Base-by-base conservation (phyloP, 2,888 invertebrate genomes). In the Molanna angustata region DNA sequence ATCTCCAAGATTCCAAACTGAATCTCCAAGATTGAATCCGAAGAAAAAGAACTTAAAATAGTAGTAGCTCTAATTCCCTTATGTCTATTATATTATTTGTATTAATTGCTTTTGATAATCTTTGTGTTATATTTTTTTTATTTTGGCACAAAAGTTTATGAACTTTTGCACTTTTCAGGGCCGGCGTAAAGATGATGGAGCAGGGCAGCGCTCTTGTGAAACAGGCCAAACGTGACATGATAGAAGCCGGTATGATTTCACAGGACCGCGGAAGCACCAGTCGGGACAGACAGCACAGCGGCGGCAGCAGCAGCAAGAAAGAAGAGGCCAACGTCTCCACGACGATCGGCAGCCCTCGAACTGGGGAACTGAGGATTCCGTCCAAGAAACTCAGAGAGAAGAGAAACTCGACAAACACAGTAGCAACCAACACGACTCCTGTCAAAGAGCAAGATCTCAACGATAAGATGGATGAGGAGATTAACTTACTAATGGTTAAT, bases 111-210 rank as follows among this genome's bases (percentile, higher is more conserved):
- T n/a, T n/a, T n/a, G n/a, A n/a, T n/a, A n/a, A n/a, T n/a, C n/a
- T n/a, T n/a, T n/a, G n/a, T n/a, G n/a, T n/a, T n/a, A n/a, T n/a
- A n/a, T n/a, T n/a, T n/a, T n/a, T n/a, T n/a, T n/a, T n/a, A n/a
- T n/a, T n/a, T n/a, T n/a, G n/a, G n/a, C n/a, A n/a, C n/a, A n/a
- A n/a, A n/a, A n/a, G n/a, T n/a, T n/a, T n/a, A n/a, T n/a, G n/a
- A n/a, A n/a, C n/a, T n/a, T n/a, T n/a, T n/a, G n/a, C n/a, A n/a
- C n/a, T n/a, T 43, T 64, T 21, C 60, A 85, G 90, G 49, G 89
- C 94, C 1, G 96, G 90, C 1, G 76, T 90, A 1, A 88, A 89
- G 65, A 88, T 97, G 86, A 82, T 91, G 32, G 95, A 95, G 62
- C 91, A 92, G 71, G 94, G 94, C 54, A 80, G 82, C 17, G 79